Evolutionary conservation across 2,888 invertebrate species (phyloP), one percentile per base, ranked within the genome.

Genomic region (Parnassius smintheus): DNA sequence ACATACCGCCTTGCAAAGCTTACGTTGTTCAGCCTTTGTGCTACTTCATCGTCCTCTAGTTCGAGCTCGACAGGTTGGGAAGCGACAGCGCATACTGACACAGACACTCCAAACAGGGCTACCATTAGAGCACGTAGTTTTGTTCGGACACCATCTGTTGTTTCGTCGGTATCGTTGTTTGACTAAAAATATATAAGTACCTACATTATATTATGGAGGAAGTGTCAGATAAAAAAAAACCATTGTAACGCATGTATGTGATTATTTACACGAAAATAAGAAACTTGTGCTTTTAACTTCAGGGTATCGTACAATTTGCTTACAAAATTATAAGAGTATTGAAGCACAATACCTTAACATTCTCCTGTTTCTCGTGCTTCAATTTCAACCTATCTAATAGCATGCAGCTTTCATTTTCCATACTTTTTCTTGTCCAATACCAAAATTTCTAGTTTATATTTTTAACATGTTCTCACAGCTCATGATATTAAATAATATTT

Each of bases 51-150:
- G 56, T 91, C 89, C 13, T 89, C 86, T 7, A 91, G 72, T 64
- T 91, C 91, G 12, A 91, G 69, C 65, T 91, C 91, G 7, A 87
- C 86, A 0, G 91, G 91, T 65, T 90, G 89, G 9, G 90, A 88
- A 2, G 88, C 87, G 62, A 89, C 84, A 2, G 90, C 90, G 53
- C 90, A 91, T 42, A 85, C 85, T 1, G 91, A 88, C 88, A 91
- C 85, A 7, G 91, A 91, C 35, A 91, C 78, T 0, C 91, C 91
- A 2, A 91, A 77, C 13, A 91, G 71, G 1, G 89, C 91, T 3
- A 90, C 90, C 48, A 91, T 70, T 11, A 91, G 75, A 2, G 90
- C 88, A 3, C 88, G 82, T 12, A 90, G 71, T 59, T 81, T 82
- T 68, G 86, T 75, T 8, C 82, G 79, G 11, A 83, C 66, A 1